Percentiles rank a stretch among this genome's conserved stretches.
Conservation (phyloP, 2,888 invertebrate species). For the Caenorhabditis sp. region DNA sequence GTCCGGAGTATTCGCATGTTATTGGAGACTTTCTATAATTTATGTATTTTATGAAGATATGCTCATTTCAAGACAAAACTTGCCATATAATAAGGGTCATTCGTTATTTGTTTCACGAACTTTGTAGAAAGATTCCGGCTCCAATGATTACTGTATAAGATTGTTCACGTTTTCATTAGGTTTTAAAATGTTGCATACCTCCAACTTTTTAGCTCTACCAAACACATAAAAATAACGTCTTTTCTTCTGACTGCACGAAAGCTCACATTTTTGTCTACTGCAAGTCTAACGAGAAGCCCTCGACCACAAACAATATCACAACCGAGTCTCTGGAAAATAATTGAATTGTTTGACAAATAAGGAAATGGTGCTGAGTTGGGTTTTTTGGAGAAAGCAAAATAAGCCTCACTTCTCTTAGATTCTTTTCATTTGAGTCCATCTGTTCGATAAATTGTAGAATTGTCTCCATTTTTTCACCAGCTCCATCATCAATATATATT, state of each 20-base stretch:
- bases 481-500: background rate
- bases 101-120: background rate
- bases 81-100: background rate
- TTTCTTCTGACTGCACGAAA: background rate
- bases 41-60: too few species aligned
- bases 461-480: background rate
- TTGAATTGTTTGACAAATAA: too few species aligned
- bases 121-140: background rate
- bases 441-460: background rate
- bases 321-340: background rate
- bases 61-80: too few species aligned
- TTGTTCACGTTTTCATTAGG: too few species aligned
- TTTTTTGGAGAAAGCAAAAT: too few species aligned
- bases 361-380: too few species aligned
- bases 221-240: background rate
- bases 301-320: background rate
- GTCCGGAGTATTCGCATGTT: too few species aligned
- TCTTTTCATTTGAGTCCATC: background rate
- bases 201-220: background rate
- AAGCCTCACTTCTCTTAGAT: background rate
- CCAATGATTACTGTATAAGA: too few species aligned
- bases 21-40: too few species aligned
- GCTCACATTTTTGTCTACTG: background rate
- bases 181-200: too few species aligned
- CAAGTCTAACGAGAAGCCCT: background rate